Evolutionary conservation across 1,140 invertebrate species (phyloP).

Genomic region (Ericerus pela): DNA sequence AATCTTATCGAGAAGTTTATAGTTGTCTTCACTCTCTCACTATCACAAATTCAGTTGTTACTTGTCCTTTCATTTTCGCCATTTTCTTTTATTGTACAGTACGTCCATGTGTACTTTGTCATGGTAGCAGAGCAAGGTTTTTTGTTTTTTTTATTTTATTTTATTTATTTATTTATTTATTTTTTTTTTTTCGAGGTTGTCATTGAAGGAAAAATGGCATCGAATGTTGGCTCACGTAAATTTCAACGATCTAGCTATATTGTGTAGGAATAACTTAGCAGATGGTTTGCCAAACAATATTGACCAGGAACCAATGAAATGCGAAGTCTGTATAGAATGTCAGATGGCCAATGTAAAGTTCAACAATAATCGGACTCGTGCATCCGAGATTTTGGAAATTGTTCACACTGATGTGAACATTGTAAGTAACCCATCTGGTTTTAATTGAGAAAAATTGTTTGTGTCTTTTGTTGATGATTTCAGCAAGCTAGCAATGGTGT

Average conservation of each 20-base stretch:
- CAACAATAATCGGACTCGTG: slow-evolving; percentile 12
- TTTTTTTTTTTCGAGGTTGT: too few relatives aligned
- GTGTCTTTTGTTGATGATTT: slow-evolving; percentile 26
- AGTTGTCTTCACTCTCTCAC: too few relatives aligned
- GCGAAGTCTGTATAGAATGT: slow-evolving; percentile 18
- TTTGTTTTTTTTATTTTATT: too few relatives aligned
- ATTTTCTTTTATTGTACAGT: too few relatives aligned
- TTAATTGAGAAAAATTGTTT: slow-evolving; percentile 23
- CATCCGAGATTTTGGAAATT: slow-evolving; percentile 20
- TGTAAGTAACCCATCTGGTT: slow-evolving; percentile 13
- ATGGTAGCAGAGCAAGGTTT: too few relatives aligned
- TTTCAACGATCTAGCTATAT: slow-evolving; percentile 19
- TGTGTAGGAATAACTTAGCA: slow-evolving; percentile 8
- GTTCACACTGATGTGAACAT: slow-evolving; percentile 23
- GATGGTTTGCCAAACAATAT: slow-evolving; percentile 1
- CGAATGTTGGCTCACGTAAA: slow-evolving; percentile 21
- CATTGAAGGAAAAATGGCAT: too few relatives aligned
- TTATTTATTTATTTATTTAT: too few relatives aligned
- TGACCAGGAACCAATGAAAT: slow-evolving; percentile 13
- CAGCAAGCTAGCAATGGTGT: slow-evolving; percentile 21
- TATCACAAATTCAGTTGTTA: too few relatives aligned
- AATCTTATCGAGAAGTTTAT: too few relatives aligned
- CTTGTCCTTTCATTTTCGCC: too few relatives aligned
- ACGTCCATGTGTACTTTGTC: too few relatives aligned
- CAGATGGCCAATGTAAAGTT: slow-evolving; percentile 20